phyloP scores from a whole-genome alignment of 2,888 invertebrate species.

The Gandaritis pyraliata region DNA sequence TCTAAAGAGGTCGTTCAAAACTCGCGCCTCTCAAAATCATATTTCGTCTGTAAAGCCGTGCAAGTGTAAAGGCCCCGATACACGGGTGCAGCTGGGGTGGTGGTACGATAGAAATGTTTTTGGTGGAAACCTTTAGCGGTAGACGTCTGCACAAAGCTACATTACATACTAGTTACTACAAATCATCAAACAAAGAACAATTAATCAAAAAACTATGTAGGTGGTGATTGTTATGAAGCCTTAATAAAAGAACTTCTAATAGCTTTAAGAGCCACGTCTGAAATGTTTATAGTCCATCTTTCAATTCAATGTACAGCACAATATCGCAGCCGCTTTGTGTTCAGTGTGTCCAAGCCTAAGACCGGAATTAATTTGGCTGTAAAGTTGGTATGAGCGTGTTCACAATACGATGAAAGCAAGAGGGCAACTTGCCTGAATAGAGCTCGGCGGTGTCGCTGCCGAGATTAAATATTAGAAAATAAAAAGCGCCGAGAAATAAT shows the following conservation, averaged over 20 bases:
- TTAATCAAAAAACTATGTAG: too few relatives aligned
- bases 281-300: too few relatives aligned
- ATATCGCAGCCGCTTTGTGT: not conserved
- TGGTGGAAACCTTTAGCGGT: too few relatives aligned
- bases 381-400: slow-evolving; percentile 67
- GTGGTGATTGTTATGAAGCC: too few relatives aligned
- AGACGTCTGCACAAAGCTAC: too few relatives aligned
- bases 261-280: too few relatives aligned
- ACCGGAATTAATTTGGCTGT: slow-evolving; percentile 80
- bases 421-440: slow-evolving; percentile 74
- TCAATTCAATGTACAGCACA: too few relatives aligned
- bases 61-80: slow-evolving; percentile 52
- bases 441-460: slow-evolving; percentile 61
- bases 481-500: slow-evolving; percentile 36
- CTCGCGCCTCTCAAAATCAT: slow-evolving; percentile 70
- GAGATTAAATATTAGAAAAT: slow-evolving; percentile 76
- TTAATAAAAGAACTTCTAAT: too few relatives aligned
- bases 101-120: too few relatives aligned
- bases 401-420: slow-evolving; percentile 81
- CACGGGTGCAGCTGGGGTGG: not conserved
- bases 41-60: slow-evolving; percentile 75
- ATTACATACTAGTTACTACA: too few relatives aligned
- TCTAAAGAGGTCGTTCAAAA: slow-evolving; percentile 63
- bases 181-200: too few relatives aligned
- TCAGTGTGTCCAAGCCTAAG: slow-evolving; percentile 22